Evolutionary conservation across 2,888 invertebrate species (phyloP).

Genomic region (Ditula angustiorana): DNA sequence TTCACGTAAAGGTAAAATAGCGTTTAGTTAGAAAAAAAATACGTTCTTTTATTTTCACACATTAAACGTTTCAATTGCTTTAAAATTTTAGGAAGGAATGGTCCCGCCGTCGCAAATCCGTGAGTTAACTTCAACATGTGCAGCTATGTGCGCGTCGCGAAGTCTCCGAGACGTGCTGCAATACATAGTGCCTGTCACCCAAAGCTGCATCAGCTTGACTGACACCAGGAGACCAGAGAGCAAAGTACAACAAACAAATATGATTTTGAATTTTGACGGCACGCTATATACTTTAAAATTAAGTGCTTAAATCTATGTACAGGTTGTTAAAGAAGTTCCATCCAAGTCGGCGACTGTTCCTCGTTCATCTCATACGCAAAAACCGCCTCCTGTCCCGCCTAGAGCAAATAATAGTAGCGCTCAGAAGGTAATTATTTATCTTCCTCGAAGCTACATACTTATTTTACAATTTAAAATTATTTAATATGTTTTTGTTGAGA

Average conservation of each 20-base stretch:
- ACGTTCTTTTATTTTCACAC: background rate
- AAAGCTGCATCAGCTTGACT: conserved; percentile 52
- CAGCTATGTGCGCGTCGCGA: conserved; percentile 90
- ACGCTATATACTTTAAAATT: background rate
- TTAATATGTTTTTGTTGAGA: too few species aligned
- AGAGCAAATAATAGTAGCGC: conserved; percentile 62
- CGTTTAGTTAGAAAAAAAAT: background rate
- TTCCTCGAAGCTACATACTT: background rate
- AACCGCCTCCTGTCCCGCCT: conserved; percentile 77
- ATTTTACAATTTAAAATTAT: background rate
- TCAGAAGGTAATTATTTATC: conserved; percentile 55
- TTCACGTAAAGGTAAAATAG: conserved; percentile 86
- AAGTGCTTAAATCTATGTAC: background rate
- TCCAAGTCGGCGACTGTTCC: conserved; percentile 74
- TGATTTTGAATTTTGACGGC: background rate
- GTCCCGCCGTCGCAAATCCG: conserved; percentile 63
- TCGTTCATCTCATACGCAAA: conserved; percentile 65
- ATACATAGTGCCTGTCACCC: conserved; percentile 73
- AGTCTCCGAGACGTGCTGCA: conserved; percentile 75
- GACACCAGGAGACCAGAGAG: conserved; percentile 61
- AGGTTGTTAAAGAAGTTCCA: conserved; percentile 65
- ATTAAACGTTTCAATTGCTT: background rate
- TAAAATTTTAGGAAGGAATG: conserved; percentile 62
- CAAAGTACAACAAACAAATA: conserved; percentile 54
- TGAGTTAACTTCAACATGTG: conserved; percentile 88